Base-by-base conservation (phyloP, 2,888 invertebrate genomes). In the Platypus cylindrus region DNA sequence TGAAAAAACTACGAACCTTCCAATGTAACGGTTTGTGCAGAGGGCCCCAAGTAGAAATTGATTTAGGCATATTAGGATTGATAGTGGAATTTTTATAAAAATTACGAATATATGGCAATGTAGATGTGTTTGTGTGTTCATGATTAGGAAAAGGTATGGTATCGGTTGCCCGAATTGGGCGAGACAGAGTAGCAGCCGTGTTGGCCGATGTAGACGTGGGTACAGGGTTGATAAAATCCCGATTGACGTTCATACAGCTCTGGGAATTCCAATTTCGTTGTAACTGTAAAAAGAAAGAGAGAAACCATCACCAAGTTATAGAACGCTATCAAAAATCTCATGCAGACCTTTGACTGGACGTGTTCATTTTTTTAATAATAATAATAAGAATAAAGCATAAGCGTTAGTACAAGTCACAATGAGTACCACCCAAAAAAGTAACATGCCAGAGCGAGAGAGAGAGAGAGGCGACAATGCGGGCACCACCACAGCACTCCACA, bases 11-110 rank as follows among this genome's bases (percentile, higher is more conserved):
- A 59, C 67, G 68, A 68, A 71, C 70, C 71, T 72, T 72, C 70
- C 70, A 70, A 58, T 68, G 67, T 61, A 70, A 66, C 62, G 70
- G 68, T 66, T 70, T 71, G 63, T 71, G 69, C 60, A 71, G 67
- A 56, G 69, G 68, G 57, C 70, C 70, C 71, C 71, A 71, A 58
- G 71, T 71, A 55, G 71, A 70, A 55, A 68, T 66, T 56, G 71
- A 71, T 66, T 71, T 71, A 56, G 70, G 69, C 56, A 71, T 64
- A 61, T 69, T 64, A 56, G 51, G 52, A 42, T 50, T 58, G 47
- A 56, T 52, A 48, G 56, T 52, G 35, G 58, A 56, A 46, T 57
- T 58, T 52, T 60, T 62, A 53, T 58, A 61, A 48, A 60, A 58
- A 51, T 62, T 64, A 50, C 63, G 59, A 54, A 62, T 61, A 51